Evolutionary conservation across 2,888 invertebrate genomes (phyloP).

Genomic region (Drepanosiphum platanoidis): DNA sequence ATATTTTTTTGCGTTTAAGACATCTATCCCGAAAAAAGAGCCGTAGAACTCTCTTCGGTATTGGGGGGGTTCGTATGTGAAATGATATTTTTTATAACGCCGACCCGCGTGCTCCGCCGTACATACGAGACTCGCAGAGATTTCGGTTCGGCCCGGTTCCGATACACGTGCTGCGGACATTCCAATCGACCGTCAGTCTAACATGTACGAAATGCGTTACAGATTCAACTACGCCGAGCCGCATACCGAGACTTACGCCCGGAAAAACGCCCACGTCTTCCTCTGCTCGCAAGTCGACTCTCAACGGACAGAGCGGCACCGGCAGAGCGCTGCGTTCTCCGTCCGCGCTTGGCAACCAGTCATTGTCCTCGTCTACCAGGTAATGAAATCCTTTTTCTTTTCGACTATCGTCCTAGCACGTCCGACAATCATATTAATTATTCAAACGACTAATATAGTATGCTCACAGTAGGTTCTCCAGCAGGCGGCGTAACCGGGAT

Average conservation of each 20-base stretch:
- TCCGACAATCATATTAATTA: slow-evolving; percentile 52
- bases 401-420: slow-evolving; percentile 4
- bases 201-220: slow-evolving; percentile 49
- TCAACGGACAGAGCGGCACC: slow-evolving; percentile 68
- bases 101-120: too few species aligned
- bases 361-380: slow-evolving; percentile 62
- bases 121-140: too few species aligned
- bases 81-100: too few species aligned
- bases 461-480: too few species aligned
- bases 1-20: too few species aligned
- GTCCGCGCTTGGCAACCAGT: slow-evolving; percentile 68
- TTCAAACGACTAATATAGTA: too few species aligned
- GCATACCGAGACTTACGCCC: slow-evolving; percentile 73
- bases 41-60: too few species aligned
- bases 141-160: too few species aligned
- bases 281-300: slow-evolving; percentile 67
- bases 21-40: too few species aligned
- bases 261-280: slow-evolving; percentile 72
- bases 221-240: slow-evolving; percentile 84
- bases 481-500: too few species aligned
- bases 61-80: too few species aligned
- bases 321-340: slow-evolving; percentile 76
- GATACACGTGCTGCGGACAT: too few species aligned
- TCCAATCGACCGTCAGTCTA: not conserved
- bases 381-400: slow-evolving; percentile 7